These are phyloP conservation scores for Phaethon lepturus DNA, from an alignment of 2,113 vertebrate genomes.

Conservation along the genomic window DNA sequence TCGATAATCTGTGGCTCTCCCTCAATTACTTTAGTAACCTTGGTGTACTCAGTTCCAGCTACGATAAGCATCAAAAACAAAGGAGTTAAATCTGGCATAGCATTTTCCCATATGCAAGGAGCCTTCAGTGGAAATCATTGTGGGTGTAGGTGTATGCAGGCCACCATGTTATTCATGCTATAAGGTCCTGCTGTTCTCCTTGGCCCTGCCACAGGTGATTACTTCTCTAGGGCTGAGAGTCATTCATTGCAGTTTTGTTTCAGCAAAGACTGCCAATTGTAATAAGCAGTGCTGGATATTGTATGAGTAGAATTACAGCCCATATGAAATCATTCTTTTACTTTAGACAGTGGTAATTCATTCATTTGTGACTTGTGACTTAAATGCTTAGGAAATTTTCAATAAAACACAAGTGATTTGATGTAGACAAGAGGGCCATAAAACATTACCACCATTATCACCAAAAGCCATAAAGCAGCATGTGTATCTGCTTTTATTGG, in stretches of 20 bases:
- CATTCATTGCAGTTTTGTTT: neutral
- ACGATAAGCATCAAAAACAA: conserved; percentile 56
- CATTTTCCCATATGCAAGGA: neutral
- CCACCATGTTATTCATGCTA: neutral
- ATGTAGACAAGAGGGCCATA: neutral
- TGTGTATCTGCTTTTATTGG: neutral
- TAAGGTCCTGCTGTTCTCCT: neutral
- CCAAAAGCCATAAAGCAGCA: neutral
- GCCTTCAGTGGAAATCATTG: neutral
- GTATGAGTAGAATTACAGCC: neutral
- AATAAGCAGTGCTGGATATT: neutral
- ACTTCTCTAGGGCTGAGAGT: neutral
- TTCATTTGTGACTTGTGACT: neutral
- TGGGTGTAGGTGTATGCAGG: neutral
- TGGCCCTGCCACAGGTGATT: neutral
- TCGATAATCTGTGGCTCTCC: conserved; percentile 64
- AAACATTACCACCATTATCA: neutral
- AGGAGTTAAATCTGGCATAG: conserved; percentile 6
- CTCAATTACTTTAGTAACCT: conserved; percentile 74
- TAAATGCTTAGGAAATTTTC: neutral
- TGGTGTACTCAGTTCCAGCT: conserved; percentile 69
- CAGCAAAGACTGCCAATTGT: neutral
- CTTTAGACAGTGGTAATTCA: neutral
- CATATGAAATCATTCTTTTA: neutral
- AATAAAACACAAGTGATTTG: neutral